Base-by-base conservation (phyloP, 2,113 vertebrate species). In the Pollimyrus isidori region DNA sequence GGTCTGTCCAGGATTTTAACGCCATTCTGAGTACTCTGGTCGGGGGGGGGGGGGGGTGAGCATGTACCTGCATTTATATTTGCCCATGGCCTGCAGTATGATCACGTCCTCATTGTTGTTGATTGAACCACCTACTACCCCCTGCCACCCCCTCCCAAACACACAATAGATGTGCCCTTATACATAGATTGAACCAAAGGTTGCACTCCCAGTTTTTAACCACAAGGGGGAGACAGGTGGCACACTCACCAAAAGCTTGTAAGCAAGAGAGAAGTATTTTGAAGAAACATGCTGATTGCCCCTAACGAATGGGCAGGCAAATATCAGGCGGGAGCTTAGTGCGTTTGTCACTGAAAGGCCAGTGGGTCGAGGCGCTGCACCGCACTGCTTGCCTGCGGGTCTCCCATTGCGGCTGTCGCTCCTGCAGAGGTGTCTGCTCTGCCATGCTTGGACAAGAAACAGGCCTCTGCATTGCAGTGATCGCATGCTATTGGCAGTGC, bases 391-490 rank as follows among this genome's bases (percentile, higher is more conserved):
- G 17, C 6, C 56, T 30, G 30, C 0, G 26, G 69, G 30, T 19
- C 5, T 42, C 35, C 73, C 73, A 21, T 80, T 1, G 30, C 82
- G 3, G 21, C 65, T 52, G 1, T 45, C 10, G 46, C 73, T 26
- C 23, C 88, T 52, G 26, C 88, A 52, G 69, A 23, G 46, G 46
- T 35, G 35, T 82, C 19, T 17, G 21, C 42, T 88, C 87, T 42
- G 56, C 42, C 0, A 9, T 1, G 58, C 26, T 39, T 62, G 80
- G 23, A 26, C n/a, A 45, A 21, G 23, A 13, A 35, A 80, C 62
- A 17, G 53, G 80, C 84, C 58, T 87, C 89, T 87, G 84, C 89
- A 87, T 53, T 89, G 89, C 89, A 89, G 83, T 86, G 46, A 45
- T 39, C 30, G 69, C 69, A 76, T 76, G 69, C 69, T 73, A 26